These are phyloP conservation scores for Eupsittula cactorum DNA, from an alignment of 2,113 vertebrate genomes.

Conservation along the genomic window DNA sequence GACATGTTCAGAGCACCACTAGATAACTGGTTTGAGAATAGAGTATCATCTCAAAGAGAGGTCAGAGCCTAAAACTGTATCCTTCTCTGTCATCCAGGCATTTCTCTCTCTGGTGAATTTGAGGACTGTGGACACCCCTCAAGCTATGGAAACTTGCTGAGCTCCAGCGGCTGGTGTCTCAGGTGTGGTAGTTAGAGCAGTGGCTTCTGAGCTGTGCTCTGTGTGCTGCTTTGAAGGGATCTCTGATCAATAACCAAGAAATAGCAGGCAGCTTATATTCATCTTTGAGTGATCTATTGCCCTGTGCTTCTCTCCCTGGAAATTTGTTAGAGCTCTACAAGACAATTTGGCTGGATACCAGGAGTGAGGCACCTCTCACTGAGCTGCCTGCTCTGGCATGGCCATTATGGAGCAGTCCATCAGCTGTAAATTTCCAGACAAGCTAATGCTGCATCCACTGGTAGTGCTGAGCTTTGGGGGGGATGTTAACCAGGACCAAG, in stretches of 20 bases:
- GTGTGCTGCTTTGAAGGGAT: neutral
- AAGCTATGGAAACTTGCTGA: neutral
- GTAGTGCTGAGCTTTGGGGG: neutral
- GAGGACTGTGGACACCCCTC: neutral
- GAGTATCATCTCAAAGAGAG: neutral
- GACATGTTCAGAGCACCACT: rapidly evolving
- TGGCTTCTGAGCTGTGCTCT: neutral
- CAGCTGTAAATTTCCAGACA: neutral
- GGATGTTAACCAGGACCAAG: neutral
- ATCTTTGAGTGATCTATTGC: neutral
- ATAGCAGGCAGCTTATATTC: neutral
- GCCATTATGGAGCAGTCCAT: neutral
- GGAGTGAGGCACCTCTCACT: neutral
- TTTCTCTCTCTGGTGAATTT: neutral
- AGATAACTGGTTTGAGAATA: neutral
- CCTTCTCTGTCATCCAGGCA: neutral
- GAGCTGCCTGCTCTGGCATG: neutral
- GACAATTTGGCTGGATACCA: neutral
- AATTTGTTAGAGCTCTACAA: neutral
- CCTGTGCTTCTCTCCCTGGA: neutral
- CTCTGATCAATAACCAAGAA: neutral
- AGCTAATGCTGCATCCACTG: neutral
- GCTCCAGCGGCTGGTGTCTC: neutral
- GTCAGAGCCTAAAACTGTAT: neutral
- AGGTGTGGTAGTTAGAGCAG: neutral